Evolutionary conservation across 2,113 vertebrate species (phyloP).

Genomic region (Erythrocercus mccallii): DNA sequence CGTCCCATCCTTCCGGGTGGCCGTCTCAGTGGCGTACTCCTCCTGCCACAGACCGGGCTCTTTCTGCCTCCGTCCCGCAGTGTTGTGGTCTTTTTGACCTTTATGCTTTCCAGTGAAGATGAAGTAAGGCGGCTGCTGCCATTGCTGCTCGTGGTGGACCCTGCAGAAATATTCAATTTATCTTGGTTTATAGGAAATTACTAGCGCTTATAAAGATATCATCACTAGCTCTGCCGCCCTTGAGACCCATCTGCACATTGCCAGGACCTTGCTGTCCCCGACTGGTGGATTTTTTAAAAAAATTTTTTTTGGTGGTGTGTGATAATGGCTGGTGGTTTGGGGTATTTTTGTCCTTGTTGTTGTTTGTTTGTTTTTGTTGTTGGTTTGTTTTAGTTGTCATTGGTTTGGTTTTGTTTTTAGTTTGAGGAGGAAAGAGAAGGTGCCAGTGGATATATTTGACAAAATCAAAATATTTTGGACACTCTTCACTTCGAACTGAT

Average conservation of each 20-base stretch:
- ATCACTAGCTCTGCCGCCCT: not conserved
- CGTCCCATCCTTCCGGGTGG: not conserved
- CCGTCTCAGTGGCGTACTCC: not conserved
- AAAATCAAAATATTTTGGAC: not conserved
- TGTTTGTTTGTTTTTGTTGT: not conserved
- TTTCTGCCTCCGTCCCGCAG: not conserved
- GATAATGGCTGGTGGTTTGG: not conserved
- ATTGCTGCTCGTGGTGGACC: not conserved
- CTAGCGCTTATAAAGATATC: conserved; percentile 57
- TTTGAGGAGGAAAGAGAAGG: not conserved
- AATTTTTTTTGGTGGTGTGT: not conserved
- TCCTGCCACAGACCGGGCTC: not conserved
- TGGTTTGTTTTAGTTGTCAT: not conserved
- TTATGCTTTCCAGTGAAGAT: conserved; percentile 60
- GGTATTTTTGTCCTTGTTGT: not conserved
- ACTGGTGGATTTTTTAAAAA: not conserved
- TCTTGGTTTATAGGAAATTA: conserved; percentile 68
- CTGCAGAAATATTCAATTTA: conserved; percentile 48
- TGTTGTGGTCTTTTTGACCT: conserved; percentile 42
- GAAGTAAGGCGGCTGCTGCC: conserved; percentile 52
- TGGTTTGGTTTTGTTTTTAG: not conserved
- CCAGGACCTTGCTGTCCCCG: not conserved
- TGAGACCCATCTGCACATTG: conserved; percentile 30
- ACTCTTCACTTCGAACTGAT: not conserved
- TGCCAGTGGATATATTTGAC: not conserved